A percentile compares a stretch with the other conserved stretches of the same genome.
phyloP scores from a whole-genome alignment of 2,797 vertebrate genomes.

The Chelon labrosus region DNA sequence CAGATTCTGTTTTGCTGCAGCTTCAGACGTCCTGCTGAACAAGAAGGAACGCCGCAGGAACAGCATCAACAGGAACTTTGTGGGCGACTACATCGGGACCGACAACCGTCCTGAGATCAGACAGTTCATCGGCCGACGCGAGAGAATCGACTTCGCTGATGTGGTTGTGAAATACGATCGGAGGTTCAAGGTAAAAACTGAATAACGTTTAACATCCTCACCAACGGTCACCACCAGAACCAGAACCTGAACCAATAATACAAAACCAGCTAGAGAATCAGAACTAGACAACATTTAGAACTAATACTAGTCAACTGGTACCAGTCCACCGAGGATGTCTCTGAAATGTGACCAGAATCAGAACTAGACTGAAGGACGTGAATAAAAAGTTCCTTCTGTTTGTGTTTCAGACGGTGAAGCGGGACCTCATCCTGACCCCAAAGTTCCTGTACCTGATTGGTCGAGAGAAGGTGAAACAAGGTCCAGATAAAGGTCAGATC shows the following conservation, averaged over 20 bases:
- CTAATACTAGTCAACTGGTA: too few relatives aligned
- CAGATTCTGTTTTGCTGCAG: constrained; percentile 60
- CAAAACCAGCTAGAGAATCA: too few relatives aligned
- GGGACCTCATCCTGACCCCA: constrained; percentile 87
- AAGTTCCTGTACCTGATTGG: constrained; percentile 89
- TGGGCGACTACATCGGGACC: constrained; percentile 89
- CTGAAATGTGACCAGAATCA: too few relatives aligned
- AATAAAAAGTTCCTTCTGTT: neutral
- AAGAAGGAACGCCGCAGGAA: constrained; percentile 88
- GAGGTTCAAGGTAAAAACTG: constrained; percentile 82
- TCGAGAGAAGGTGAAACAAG: constrained; percentile 89
- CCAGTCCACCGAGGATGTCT: too few relatives aligned
- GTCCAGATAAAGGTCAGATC: constrained; percentile 88
- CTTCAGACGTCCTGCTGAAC: constrained; percentile 88
- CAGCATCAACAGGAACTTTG: constrained; percentile 90
- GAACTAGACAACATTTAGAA: too few relatives aligned
- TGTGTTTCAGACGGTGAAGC: constrained; percentile 81
- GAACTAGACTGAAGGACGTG: too few relatives aligned
- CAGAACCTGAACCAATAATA: too few relatives aligned
- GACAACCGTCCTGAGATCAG: constrained; percentile 87
- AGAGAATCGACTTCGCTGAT: constrained; percentile 88
- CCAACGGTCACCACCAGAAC: too few relatives aligned
- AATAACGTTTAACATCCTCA: too few relatives aligned
- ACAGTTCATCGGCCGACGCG: constrained; percentile 86
- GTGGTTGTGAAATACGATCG: constrained; percentile 88